phyloP scores from a whole-genome alignment of 2,888 invertebrate genomes.

The Tubulanus polymorphus region DNA sequence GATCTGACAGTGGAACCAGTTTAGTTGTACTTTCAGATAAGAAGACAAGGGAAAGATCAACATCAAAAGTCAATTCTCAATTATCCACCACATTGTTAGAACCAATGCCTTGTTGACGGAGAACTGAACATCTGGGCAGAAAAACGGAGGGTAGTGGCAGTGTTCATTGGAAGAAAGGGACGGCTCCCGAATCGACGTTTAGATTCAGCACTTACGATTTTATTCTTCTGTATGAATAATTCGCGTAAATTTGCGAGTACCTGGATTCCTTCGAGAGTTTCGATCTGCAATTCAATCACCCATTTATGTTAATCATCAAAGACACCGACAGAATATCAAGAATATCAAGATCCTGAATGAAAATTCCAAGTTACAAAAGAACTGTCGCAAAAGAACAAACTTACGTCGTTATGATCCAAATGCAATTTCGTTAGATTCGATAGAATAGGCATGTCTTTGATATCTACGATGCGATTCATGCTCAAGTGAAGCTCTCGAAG shows the following conservation, averaged over 20 bases:
- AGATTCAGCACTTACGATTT: constrained; percentile 35
- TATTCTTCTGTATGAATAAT: constrained; percentile 38
- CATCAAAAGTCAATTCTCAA: too few relatives aligned
- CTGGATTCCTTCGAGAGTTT: constrained; percentile 38
- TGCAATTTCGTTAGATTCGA: constrained; percentile 33
- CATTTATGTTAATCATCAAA: too few relatives aligned
- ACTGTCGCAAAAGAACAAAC: constrained; percentile 1
- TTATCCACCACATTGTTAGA: too few relatives aligned
- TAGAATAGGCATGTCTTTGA: constrained; percentile 34
- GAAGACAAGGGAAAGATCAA: too few relatives aligned
- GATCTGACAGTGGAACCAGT: too few relatives aligned
- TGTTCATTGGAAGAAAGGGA: too few relatives aligned
- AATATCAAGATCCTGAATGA: too few relatives aligned
- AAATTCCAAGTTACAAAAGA: not conserved
- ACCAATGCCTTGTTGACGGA: too few relatives aligned
- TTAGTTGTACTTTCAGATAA: too few relatives aligned
- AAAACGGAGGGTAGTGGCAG: too few relatives aligned
- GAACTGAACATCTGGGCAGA: too few relatives aligned
- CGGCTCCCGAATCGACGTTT: constrained; percentile 38
- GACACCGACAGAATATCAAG: not conserved
- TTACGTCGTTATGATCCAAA: constrained; percentile 40
- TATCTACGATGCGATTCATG: constrained; percentile 37
- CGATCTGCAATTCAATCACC: constrained; percentile 37
- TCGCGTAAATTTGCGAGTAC: constrained; percentile 35
- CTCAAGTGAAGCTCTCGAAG: constrained; percentile 36